Base-by-base conservation (phyloP, 2,888 invertebrate genomes). In the Ariolimax columbianus region DNA sequence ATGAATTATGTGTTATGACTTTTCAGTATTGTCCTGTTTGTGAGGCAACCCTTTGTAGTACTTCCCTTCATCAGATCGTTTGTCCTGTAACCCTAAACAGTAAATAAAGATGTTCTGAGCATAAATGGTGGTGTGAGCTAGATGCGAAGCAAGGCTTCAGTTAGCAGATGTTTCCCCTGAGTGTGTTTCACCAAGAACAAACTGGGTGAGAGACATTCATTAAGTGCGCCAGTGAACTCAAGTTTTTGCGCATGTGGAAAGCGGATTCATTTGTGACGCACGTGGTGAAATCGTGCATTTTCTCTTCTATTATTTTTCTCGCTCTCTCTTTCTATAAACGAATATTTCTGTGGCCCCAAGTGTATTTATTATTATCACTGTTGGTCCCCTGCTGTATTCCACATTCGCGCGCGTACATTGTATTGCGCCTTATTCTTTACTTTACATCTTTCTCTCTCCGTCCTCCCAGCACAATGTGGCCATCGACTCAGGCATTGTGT, bases 401-500 rank as follows among this genome's bases (percentile, higher is more conserved):
- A 30, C 47, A 59, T 36, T 4, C 7, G 4, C 36, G 14, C 36
- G 9, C 68, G 33, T 36, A 36, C 30, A 33, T 33, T 66, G 17
- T 77, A 1, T 3, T 36, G 36, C 17, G 59, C 30, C 40, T 23
- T 51, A 17, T 70, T 80, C 19, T 66, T 66, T 80, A 36, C n/a
- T 0, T 33, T 47, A 40, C 63, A 14, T 36, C 19, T 78, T 63
- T 78, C 78, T 40, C 78, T 78, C 63, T 63, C 78, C 3, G 30
- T 66, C 7, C 47, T 33, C 47, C 26, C 55, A 23, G 33, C 68
- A 47, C 66, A 55, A 38, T 66, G 63, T 40, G 38, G 38, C 26
- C 63, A 78, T 63, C 63, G 78, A 66, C 78, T 59, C 26, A 23
- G 63, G 17, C 75, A 75, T 75, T 75, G 75, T 75, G 33, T 19